phyloP scores from a whole-genome alignment of 2,888 invertebrate genomes.

The Chirona hameri region DNA sequence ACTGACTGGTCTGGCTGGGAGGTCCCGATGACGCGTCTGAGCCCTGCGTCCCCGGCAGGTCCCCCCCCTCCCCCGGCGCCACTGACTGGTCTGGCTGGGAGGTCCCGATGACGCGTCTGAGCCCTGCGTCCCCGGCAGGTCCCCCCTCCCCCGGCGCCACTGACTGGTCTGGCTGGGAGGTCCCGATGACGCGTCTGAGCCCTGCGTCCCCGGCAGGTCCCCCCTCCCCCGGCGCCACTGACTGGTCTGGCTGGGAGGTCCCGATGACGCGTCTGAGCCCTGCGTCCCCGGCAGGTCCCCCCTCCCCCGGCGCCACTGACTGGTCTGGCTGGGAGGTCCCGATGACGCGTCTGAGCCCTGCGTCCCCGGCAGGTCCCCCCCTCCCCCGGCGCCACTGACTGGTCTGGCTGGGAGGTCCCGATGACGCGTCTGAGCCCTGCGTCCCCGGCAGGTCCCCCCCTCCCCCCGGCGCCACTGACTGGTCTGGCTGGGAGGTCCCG shows the following conservation, averaged over 20 bases:
- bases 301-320: neutral
- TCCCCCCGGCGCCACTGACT: neutral
- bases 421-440: neutral
- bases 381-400: neutral
- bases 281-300: neutral
- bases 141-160: neutral
- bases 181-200: neutral
- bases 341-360: neutral
- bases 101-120: neutral
- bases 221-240: neutral
- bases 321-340: neutral
- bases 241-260: neutral
- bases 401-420: neutral
- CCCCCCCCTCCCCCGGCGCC: neutral
- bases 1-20: constrained; percentile 5
- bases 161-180: constrained; percentile 5
- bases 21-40: neutral
- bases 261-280: neutral
- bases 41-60: neutral
- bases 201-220: neutral
- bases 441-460: neutral
- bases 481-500: neutral
- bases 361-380: neutral
- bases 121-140: neutral
- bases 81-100: constrained; percentile 5